phyloP scores from a whole-genome alignment of 1,140 invertebrate species.

The Drosophila simulans region DNA sequence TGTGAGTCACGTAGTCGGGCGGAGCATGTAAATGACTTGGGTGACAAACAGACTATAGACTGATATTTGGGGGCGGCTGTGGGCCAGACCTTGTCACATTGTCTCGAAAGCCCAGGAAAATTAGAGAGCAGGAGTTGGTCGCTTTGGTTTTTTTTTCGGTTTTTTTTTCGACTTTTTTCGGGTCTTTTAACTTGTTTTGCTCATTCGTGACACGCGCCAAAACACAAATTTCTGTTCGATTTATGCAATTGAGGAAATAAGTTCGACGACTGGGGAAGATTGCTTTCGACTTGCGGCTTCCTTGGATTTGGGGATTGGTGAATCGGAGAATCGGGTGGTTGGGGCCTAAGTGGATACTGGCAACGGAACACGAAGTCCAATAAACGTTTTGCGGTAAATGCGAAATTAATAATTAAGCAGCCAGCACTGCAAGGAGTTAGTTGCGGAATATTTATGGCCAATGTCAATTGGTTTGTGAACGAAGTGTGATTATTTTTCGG shows the following conservation, averaged over 20 bases:
- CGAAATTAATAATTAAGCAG: constrained; percentile 82
- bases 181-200: constrained; percentile 50
- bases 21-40: constrained; percentile 82
- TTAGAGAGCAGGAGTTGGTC: constrained; percentile 41
- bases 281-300: constrained; percentile 43
- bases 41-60: constrained; percentile 73
- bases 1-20: constrained; percentile 76
- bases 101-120: constrained; percentile 59
- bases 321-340: not conserved
- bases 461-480: constrained; percentile 53
- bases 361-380: constrained; percentile 39
- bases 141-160: constrained; percentile 32
- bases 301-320: constrained; percentile 20
- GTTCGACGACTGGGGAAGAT: constrained; percentile 53
- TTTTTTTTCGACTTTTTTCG: constrained; percentile 29
- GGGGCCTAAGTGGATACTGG: constrained; percentile 11
- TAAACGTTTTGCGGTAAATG: constrained; percentile 81
- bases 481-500: constrained; percentile 43
- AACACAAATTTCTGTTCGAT: constrained; percentile 79
- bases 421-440: constrained; percentile 20
- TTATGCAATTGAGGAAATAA: constrained; percentile 83
- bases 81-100: constrained; percentile 69
- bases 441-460: constrained; percentile 51
- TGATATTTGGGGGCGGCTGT: constrained; percentile 40
- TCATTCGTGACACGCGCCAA: constrained; percentile 80